Percentiles rank a stretch among this genome's conserved stretches.
Conservation (phyloP, 2,113 vertebrate species). For the Megaceryle maxima region DNA sequence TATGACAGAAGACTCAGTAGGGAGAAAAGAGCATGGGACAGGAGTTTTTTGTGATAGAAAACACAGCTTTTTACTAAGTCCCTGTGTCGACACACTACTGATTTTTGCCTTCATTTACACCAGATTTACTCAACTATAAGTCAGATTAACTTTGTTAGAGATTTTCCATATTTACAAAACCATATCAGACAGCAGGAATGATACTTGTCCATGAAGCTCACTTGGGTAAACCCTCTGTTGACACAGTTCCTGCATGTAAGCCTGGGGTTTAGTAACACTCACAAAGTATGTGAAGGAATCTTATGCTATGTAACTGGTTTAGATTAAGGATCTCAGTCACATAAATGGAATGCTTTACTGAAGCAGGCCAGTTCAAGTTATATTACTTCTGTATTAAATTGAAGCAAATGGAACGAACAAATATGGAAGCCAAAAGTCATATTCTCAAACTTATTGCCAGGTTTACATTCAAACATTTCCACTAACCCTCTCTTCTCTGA, state of each 20-base stretch:
- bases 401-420: not conserved
- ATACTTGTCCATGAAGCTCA: not conserved
- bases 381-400: not conserved
- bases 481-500: not conserved
- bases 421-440: not conserved
- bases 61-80: not conserved
- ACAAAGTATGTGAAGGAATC: not conserved
- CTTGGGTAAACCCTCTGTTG: not conserved
- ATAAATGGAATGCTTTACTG: not conserved
- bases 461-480: not conserved
- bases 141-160: not conserved
- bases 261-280: not conserved
- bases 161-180: not conserved
- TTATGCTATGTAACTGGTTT: not conserved
- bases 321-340: not conserved
- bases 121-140: not conserved
- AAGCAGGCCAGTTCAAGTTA: not conserved
- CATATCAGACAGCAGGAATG: not conserved
- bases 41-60: not conserved
- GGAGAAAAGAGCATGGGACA: not conserved
- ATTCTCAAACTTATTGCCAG: not conserved
- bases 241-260: not conserved
- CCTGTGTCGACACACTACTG: fast-evolving
- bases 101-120: not conserved
- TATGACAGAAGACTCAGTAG: not conserved